Percentiles rank a stretch among this genome's conserved stretches.
These are phyloP conservation scores for Cerastis rubricosa DNA, from an alignment of 2,888 invertebrate genomes.

Conservation along the genomic window DNA sequence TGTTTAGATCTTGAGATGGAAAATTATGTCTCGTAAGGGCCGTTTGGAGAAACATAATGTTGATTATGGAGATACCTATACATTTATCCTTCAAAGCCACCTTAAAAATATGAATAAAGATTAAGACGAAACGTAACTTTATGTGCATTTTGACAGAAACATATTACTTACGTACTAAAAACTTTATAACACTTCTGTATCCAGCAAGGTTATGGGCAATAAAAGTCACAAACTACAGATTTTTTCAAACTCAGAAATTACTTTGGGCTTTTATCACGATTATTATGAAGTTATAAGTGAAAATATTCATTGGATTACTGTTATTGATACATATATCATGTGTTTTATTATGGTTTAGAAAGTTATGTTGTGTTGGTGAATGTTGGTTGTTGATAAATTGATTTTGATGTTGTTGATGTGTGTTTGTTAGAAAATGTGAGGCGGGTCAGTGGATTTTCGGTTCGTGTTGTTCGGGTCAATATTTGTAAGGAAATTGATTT, in stretches of 20 bases:
- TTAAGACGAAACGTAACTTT: conserved; percentile 12
- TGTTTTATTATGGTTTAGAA: conserved; percentile 45
- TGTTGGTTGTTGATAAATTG: conserved; percentile 29
- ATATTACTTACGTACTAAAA: conserved; percentile 26
- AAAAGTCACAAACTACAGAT: conserved; percentile 40
- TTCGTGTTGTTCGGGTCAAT: conserved; percentile 10
- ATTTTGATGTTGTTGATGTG: conserved; percentile 26
- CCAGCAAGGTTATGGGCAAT: conserved; percentile 37
- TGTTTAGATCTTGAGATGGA: background rate
- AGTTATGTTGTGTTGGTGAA: conserved; percentile 32
- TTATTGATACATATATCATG: conserved; percentile 44
- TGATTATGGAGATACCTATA: background rate
- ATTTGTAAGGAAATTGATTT: conserved; percentile 33
- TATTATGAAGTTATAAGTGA: conserved; percentile 20
- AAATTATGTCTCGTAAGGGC: background rate
- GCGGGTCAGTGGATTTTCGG: conserved; percentile 27
- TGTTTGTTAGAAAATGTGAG: conserved; percentile 15
- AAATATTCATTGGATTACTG: conserved; percentile 21
- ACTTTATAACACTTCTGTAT: conserved; percentile 39
- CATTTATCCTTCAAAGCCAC: conserved; percentile 1
- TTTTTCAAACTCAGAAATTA: conserved; percentile 28
- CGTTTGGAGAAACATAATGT: background rate
- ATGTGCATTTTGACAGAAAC: conserved; percentile 15
- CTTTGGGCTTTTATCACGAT: conserved; percentile 21
- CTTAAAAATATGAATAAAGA: conserved; percentile 16